Evolutionary conservation across 37 sponge, comb jelly and placozoan species (phyloP), one percentile per base, ranked within the genome.

Genomic region (Halichondria panicea): DNA sequence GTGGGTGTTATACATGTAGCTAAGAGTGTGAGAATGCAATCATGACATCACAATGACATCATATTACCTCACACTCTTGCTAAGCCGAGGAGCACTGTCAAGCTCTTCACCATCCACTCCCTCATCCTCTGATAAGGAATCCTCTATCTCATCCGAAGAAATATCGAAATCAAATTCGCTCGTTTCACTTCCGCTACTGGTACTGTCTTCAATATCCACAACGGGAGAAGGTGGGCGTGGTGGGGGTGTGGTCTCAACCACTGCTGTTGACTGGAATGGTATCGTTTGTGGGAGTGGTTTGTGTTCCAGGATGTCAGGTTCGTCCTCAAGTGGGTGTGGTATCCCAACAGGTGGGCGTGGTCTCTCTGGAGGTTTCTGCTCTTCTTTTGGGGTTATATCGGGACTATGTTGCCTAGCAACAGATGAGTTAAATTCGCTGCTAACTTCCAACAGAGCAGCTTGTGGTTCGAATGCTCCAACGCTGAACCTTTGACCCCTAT

Each of bases 221-320:
- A 60, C 11, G 28, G 82, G 82, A 19, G 82, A 72, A 4, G 73
- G 82, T 36, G 82, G 82, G 56, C 74, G 82, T 38, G 82, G 82
- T 1, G 82, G 78, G 43, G 65, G 74, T n/a, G 66, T 54, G 55
- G 19, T 5, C 38, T 28, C 38, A 32, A 33, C 65, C 35, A 33
- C 38, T 64, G 28, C 40, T 22, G 27, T n/a, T n/a, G n/a, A n/a
- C 4, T 55, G 4, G 56, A n/a, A n/a, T n/a, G n/a, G n/a, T n/a
- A n/a, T n/a, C n/a, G n/a, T n/a, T n/a, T n/a, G n/a, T n/a, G n/a
- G 59, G 7, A 30, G 59, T 18, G n/a, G n/a, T 58, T 58, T 30
- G 27, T 21, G 61, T 42, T n/a, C 44, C 15, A 46, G 76, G 52
- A 52, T 18, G 64, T 33, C 48, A 75, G 43, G 42, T 11, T 11